phyloP scores from a whole-genome alignment of 2,797 vertebrate species.

The Botia almorhae region DNA sequence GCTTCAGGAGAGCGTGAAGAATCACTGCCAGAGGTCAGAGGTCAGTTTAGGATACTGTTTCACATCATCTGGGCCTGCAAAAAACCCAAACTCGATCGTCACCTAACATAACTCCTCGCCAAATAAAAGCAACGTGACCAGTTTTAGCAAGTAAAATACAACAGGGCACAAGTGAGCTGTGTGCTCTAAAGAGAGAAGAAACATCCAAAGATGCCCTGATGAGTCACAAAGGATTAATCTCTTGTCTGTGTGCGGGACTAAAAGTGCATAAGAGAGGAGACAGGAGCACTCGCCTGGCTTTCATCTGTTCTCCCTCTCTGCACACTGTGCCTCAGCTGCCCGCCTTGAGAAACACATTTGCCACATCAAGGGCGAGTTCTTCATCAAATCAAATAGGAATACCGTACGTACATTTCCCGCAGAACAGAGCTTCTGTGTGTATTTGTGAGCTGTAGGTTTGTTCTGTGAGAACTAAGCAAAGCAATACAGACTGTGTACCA shows the following conservation, averaged over 20 bases:
- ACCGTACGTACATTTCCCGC: not conserved
- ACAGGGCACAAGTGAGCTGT: not conserved
- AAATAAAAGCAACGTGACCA: slow-evolving; percentile 6
- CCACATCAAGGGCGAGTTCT: slow-evolving; percentile 46
- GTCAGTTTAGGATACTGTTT: too few relatives aligned
- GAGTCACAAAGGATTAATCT: slow-evolving; percentile 40
- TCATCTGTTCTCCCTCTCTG: slow-evolving; percentile 36
- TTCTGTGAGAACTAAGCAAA: not conserved
- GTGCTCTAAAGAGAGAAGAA: slow-evolving; percentile 1
- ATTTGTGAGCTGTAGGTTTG: slow-evolving; percentile 18
- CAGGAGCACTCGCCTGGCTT: slow-evolving; percentile 27
- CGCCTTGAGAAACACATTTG: slow-evolving; percentile 25
- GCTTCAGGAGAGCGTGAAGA: too few relatives aligned
- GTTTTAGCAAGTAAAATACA: not conserved
- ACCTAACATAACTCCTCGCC: not conserved
- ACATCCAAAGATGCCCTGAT: slow-evolving; percentile 16
- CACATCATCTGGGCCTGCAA: not conserved
- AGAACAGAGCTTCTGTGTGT: slow-evolving; percentile 38
- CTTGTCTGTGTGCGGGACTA: slow-evolving; percentile 25
- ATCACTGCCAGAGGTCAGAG: too few relatives aligned
- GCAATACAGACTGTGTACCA: not conserved
- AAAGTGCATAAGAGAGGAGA: slow-evolving; percentile 42
- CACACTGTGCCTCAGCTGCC: slow-evolving; percentile 8
- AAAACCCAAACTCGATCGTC: not conserved
- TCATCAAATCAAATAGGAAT: slow-evolving; percentile 42